Base-by-base conservation (phyloP, 2,797 vertebrate genomes). In the Falco peregrinus region DNA sequence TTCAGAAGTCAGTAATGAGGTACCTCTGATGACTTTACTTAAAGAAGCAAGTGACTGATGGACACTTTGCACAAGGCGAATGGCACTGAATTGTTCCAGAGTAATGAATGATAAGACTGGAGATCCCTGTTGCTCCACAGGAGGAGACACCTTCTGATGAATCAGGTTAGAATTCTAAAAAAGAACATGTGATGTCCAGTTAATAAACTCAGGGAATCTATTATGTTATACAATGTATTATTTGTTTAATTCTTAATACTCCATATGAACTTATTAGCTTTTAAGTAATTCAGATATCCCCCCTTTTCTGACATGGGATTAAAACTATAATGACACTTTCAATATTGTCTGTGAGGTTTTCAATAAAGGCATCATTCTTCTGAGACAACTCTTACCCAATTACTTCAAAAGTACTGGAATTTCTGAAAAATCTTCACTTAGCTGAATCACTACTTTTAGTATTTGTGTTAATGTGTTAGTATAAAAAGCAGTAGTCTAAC, bases 41-140 rank as follows among this genome's bases (percentile, higher is more conserved):
- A 99, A 98, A 35, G 99, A 98, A 57, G 99, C 99, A 96, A 99
- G 98, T 9, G 99, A 99, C n/a, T 99, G 99, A 97, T 99, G 99
- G 76, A 99, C 98, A 88, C 98, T 98, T 97, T 99, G 99, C 54
- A 99, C 98, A 94, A 99, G 97, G 70, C 98, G 98, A 83, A 99
- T 97, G 25, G 98, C 99, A 78, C 98, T 99, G 97, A 99, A 99
- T 61, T 99, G 99, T 82, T 99, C 99, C 92, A 99, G 98, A 76
- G 97, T 61, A 90, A 99, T 97, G 94, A 99, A 99, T 2, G 99
- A 99, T 39, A 99, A 93, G 63, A 99, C 95, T 3, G 99, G 99
- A 54, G 99, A 99, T 51, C 97, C 98, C 51, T 98, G 98, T 5
- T 98, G 98, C 70, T 99, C 99, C 48, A 98, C 98, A 47, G 99